These are phyloP conservation scores for Scleropages formosus DNA, from an alignment of 2,797 vertebrate species.

Conservation along the genomic window DNA sequence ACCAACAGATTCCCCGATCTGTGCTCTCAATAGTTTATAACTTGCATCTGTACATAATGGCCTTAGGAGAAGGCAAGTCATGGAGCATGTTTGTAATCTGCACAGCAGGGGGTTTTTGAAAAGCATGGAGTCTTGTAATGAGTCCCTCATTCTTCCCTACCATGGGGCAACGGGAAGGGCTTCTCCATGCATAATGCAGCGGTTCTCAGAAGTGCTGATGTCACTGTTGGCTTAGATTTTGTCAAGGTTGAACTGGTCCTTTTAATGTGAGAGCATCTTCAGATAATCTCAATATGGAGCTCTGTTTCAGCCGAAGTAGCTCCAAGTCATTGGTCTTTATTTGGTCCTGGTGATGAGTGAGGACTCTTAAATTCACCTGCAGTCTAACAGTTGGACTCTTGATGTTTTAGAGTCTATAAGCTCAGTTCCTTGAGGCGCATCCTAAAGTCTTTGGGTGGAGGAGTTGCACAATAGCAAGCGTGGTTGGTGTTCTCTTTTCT, in stretches of 20 bases:
- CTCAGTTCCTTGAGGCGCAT: not conserved
- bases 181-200: not conserved
- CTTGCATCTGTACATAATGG: no score
- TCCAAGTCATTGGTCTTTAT: no score
- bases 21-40: not conserved
- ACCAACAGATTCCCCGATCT: not conserved
- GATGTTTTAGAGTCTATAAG: not conserved
- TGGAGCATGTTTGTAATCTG: not conserved
- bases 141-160: no score
- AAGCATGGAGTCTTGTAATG: no score
- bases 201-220: conserved; percentile 3
- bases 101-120: no score
- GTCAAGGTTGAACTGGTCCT: not conserved
- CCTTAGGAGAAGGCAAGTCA: not conserved
- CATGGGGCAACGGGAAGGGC: not conserved
- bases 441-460: not conserved
- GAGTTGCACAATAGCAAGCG: not conserved
- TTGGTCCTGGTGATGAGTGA: not conserved
- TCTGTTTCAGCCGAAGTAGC: no score
- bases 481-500: not conserved
- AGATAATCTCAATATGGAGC: no score
- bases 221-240: not conserved
- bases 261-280: no score
- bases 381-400: not conserved
- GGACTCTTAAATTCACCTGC: not conserved